These are phyloP conservation scores for Daboia siamensis DNA, from an alignment of 2,113 vertebrate species.

Conservation along the genomic window DNA sequence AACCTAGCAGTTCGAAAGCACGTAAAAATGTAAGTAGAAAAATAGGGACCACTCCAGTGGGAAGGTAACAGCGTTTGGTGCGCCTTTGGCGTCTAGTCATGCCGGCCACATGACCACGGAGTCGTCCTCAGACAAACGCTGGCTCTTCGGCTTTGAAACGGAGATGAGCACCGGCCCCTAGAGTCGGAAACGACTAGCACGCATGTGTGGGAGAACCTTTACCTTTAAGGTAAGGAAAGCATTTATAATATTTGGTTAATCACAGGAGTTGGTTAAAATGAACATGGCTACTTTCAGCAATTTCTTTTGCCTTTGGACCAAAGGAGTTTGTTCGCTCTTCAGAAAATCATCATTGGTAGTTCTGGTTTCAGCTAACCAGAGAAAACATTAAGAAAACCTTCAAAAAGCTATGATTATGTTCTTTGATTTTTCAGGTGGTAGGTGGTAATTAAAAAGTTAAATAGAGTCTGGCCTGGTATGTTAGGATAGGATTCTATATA, in stretches of 20 bases:
- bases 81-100: too few species aligned
- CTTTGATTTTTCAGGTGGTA: not conserved
- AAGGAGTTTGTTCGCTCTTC: not conserved
- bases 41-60: too few species aligned
- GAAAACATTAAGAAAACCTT: not conserved
- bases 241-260: not conserved
- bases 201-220: too few species aligned
- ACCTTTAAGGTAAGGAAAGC: not conserved
- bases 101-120: too few species aligned
- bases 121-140: too few species aligned
- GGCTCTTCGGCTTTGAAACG: too few species aligned
- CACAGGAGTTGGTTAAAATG: not conserved
- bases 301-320: not conserved
- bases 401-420: not conserved
- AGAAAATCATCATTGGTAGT: not conserved
- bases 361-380: not conserved
- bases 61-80: too few species aligned
- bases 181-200: too few species aligned
- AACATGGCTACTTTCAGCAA: not conserved
- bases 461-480: not conserved
- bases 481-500: not conserved
- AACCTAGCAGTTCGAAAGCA: too few species aligned
- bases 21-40: too few species aligned
- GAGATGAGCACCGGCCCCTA: too few species aligned
- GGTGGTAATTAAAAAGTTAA: not conserved